phyloP scores from a whole-genome alignment of 2,888 invertebrate genomes.

The Polia nebulosa region DNA sequence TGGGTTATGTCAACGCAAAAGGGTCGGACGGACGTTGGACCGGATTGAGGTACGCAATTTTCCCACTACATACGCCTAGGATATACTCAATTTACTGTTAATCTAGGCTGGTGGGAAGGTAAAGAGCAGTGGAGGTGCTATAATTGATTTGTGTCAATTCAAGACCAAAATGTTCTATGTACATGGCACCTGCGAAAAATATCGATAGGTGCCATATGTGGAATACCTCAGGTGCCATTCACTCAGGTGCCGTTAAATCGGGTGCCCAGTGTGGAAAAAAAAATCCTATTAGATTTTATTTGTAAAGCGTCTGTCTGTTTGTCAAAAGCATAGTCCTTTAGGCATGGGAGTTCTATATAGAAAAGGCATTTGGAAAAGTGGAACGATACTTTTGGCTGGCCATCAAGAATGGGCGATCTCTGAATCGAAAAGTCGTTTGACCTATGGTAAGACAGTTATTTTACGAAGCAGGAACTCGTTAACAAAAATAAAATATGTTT shows the following conservation, averaged over 20 bases:
- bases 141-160: neutral
- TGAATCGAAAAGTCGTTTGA: slow-evolving; percentile 18
- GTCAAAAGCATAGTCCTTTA: neutral
- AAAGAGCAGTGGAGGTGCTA: slow-evolving; percentile 4
- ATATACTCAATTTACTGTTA: slow-evolving; percentile 80
- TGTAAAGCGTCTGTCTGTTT: neutral
- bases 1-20: slow-evolving; percentile 84
- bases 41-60: slow-evolving; percentile 69
- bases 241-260: no score
- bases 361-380: slow-evolving; percentile 12
- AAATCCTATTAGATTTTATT: no score
- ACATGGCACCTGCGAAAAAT: no score
- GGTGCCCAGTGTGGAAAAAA: no score
- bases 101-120: slow-evolving; percentile 65
- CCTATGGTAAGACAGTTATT: slow-evolving; percentile 29
- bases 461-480: slow-evolving; percentile 16
- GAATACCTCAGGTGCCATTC: no score
- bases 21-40: slow-evolving; percentile 77
- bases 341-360: neutral
- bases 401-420: slow-evolving; percentile 17
- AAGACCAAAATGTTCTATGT: neutral
- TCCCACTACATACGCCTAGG: slow-evolving; percentile 69
- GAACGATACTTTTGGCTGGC: slow-evolving; percentile 17
- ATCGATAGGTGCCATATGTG: no score
- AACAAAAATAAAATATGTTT: neutral